Percentiles rank a stretch among this genome's conserved stretches.
Conservation (phyloP, 2,113 vertebrate genomes). For the Sigmodon hispidus region DNA sequence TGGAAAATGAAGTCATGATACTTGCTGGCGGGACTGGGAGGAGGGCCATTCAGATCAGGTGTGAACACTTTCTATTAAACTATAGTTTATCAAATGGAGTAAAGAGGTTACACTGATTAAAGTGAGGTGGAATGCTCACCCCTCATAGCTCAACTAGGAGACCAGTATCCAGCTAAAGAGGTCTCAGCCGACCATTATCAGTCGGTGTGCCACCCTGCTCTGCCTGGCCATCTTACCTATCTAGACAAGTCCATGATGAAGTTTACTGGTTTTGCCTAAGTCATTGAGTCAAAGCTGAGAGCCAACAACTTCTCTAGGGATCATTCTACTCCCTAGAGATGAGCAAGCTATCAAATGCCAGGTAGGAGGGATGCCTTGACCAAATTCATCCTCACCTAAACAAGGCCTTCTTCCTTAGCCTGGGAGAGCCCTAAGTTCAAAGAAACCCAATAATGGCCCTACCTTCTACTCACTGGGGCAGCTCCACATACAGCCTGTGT, state of each 20-base stretch:
- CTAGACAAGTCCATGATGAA: accelerated
- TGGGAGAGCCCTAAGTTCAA: not conserved
- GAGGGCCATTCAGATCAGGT: too few relatives aligned
- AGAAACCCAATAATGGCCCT: accelerated
- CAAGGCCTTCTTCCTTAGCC: too few relatives aligned
- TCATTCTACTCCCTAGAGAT: not conserved
- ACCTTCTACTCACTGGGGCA: too few relatives aligned
- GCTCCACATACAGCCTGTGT: not conserved
- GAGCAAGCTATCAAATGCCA: not conserved
- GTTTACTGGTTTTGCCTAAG: not conserved
- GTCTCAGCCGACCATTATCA: too few relatives aligned
- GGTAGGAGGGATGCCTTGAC: not conserved
- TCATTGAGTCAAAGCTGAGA: not conserved
- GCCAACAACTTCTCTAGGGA: too few relatives aligned
- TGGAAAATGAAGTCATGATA: not conserved
- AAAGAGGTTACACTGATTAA: not conserved
- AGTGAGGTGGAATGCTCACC: too few relatives aligned
- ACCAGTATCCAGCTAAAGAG: not conserved
- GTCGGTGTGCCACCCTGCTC: accelerated
- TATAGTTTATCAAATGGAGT: not conserved
- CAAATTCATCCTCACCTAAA: too few relatives aligned
- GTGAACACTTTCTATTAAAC: not conserved
- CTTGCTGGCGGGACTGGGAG: accelerated
- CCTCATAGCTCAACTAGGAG: accelerated
- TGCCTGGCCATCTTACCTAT: accelerated